Percentiles rank a stretch among this genome's conserved stretches.
Conservation (phyloP, 2,888 invertebrate species). For the Eudasyphora cyanicolor region DNA sequence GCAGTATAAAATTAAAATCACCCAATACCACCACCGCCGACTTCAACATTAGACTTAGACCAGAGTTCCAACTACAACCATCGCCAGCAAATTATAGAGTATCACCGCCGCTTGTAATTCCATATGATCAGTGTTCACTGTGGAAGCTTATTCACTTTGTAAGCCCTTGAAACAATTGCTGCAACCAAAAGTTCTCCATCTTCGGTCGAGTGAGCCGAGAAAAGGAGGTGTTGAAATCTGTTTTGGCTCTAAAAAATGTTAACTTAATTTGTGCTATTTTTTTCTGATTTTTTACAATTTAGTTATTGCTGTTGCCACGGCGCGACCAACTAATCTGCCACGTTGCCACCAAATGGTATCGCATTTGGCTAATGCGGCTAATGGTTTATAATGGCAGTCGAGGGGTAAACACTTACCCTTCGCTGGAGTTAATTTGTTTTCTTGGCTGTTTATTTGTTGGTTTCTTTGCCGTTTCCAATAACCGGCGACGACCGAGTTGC, state of each 20-base stretch:
- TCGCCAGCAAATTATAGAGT: background rate
- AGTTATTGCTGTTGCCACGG: background rate
- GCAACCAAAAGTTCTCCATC: background rate
- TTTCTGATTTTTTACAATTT: background rate
- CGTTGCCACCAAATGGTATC: background rate
- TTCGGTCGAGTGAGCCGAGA: background rate
- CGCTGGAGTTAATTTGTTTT: slow-evolving; percentile 48
- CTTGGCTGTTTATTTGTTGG: background rate
- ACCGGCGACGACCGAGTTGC: background rate
- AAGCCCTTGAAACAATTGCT: slow-evolving; percentile 18
- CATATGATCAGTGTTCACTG: slow-evolving; percentile 15
- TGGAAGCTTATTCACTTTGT: background rate
- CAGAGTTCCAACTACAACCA: background rate
- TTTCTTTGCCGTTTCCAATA: background rate
- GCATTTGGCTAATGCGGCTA: slow-evolving; percentile 5
- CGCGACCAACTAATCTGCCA: background rate
- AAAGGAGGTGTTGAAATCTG: background rate
- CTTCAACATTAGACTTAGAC: too few relatives aligned
- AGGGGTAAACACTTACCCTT: slow-evolving; percentile 51
- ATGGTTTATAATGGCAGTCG: background rate
- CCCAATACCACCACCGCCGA: background rate
- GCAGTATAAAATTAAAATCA: slow-evolving; percentile 1
- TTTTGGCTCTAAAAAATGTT: slow-evolving; percentile 1
- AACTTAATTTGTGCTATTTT: slow-evolving; percentile 15
- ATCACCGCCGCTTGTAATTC: background rate